Evolutionary conservation across 2,113 vertebrate genomes (phyloP).

Genomic region (Antennarius striatus): DNA sequence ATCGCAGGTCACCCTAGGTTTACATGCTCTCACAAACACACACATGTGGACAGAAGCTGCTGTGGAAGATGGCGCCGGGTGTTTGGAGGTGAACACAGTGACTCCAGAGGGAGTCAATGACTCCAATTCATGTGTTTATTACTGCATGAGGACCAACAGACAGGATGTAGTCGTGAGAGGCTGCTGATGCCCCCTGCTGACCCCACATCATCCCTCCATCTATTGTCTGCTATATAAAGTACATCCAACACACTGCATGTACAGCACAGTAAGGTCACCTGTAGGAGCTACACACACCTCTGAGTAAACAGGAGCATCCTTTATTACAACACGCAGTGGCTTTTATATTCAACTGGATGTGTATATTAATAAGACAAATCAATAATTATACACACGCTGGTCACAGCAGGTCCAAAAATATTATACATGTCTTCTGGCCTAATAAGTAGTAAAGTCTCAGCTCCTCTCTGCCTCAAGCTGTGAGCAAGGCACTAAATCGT

Average conservation of each 20-base stretch:
- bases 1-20: slow-evolving; percentile 14
- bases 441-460: too few relatives aligned
- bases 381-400: not conserved
- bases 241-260: slow-evolving; percentile 3
- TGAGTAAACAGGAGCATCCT: too few relatives aligned
- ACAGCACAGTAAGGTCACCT: not conserved
- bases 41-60: slow-evolving; percentile 43
- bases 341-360: not conserved
- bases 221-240: slow-evolving; percentile 6
- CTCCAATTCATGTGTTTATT: slow-evolving; percentile 71
- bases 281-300: too few relatives aligned
- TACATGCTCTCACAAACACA: slow-evolving; percentile 40
- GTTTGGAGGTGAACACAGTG: slow-evolving; percentile 66
- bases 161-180: slow-evolving; percentile 51
- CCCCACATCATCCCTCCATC: slow-evolving; percentile 39
- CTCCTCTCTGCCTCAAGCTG: too few relatives aligned
- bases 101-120: slow-evolving; percentile 66
- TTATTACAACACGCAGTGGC: not conserved
- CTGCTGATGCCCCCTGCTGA: slow-evolving; percentile 54
- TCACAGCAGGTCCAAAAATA: too few relatives aligned
- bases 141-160: slow-evolving; percentile 64
- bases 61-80: slow-evolving; percentile 50
- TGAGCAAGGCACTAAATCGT: too few relatives aligned
- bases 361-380: too few relatives aligned
- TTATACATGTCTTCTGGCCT: too few relatives aligned